A percentile compares a stretch with the other conserved stretches of the same genome.
These are phyloP conservation scores for Lepisosteus osseus DNA, from an alignment of 2,113 vertebrate species.

Conservation along the genomic window DNA sequence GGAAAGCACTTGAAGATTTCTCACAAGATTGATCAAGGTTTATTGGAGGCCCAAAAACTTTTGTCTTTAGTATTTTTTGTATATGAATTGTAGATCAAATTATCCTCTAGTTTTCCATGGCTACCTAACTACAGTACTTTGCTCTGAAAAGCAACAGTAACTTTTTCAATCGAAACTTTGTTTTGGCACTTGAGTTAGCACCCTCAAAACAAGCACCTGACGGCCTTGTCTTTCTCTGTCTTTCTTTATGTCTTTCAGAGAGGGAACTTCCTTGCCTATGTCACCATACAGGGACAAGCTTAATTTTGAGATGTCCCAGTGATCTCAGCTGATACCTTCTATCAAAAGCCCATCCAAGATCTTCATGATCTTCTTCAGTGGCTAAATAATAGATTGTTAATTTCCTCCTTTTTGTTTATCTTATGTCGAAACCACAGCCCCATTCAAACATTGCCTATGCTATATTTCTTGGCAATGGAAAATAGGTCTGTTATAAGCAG, in stretches of 20 bases:
- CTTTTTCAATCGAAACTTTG: conserved; percentile 5
- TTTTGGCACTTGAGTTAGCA: conserved; percentile 52
- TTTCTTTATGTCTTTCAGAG: conserved; percentile 74
- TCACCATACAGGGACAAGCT: conserved; percentile 67
- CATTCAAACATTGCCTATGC: too few relatives aligned
- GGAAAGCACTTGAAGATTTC: too few relatives aligned
- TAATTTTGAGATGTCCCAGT: conserved; percentile 66
- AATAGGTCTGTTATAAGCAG: too few relatives aligned
- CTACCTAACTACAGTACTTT: too few relatives aligned
- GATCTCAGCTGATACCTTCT: conserved; percentile 51
- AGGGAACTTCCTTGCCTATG: conserved; percentile 66
- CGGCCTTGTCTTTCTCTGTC: conserved; percentile 58
- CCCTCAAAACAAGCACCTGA: conserved; percentile 51
- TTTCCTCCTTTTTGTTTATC: background rate
- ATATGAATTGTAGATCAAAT: too few relatives aligned
- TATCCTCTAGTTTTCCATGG: too few relatives aligned
- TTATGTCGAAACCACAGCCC: background rate
- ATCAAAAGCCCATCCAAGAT: conserved; percentile 52
- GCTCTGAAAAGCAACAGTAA: too few relatives aligned
- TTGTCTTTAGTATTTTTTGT: too few relatives aligned
- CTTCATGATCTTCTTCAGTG: conserved; percentile 51
- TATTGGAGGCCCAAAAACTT: too few relatives aligned
- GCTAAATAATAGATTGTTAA: conserved; percentile 43
- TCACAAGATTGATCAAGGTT: too few relatives aligned
- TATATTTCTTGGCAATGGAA: too few relatives aligned